phyloP scores from a whole-genome alignment of 37 sponge, comb jelly and placozoan species.

The Chondrosia reniformis region DNA sequence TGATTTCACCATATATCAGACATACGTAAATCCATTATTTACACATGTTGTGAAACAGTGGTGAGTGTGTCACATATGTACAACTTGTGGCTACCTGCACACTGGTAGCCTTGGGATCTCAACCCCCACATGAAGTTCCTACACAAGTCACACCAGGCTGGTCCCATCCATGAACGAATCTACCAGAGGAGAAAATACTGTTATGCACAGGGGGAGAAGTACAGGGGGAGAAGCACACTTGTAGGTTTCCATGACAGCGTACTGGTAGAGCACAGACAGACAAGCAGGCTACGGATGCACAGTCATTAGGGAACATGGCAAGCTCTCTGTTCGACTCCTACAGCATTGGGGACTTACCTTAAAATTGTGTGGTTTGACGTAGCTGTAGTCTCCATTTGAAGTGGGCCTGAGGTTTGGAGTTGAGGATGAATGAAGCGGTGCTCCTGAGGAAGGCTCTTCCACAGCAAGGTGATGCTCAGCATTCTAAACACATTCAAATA shows the following conservation, averaged over 20 bases:
- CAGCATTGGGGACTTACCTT: slow-evolving; percentile 65
- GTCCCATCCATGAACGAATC: slow-evolving; percentile 50
- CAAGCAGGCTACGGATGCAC: too few species aligned
- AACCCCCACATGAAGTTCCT: slow-evolving; percentile 94
- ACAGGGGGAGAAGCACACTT: too few species aligned
- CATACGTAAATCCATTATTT: background rate
- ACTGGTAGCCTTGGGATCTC: slow-evolving; percentile 82
- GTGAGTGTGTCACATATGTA: background rate
- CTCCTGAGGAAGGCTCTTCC: too few species aligned
- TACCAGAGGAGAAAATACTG: slow-evolving; percentile 3
- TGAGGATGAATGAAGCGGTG: too few species aligned
- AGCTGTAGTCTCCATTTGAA: slow-evolving; percentile 33
- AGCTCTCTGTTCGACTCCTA: too few species aligned
- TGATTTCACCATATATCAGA: background rate
- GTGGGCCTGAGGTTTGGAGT: background rate
- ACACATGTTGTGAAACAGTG: background rate
- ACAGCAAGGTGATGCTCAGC: too few species aligned
- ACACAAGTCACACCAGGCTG: slow-evolving; percentile 87
- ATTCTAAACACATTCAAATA: too few species aligned
- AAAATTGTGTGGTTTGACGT: slow-evolving; percentile 76
- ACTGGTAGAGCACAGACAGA: too few species aligned
- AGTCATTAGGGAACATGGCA: too few species aligned
- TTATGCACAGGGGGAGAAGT: too few species aligned
- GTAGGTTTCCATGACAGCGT: too few species aligned
- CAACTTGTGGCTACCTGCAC: slow-evolving; percentile 46